Base-by-base conservation (phyloP, 2,797 vertebrate genomes). In the Odontamblyopus lacepedii region DNA sequence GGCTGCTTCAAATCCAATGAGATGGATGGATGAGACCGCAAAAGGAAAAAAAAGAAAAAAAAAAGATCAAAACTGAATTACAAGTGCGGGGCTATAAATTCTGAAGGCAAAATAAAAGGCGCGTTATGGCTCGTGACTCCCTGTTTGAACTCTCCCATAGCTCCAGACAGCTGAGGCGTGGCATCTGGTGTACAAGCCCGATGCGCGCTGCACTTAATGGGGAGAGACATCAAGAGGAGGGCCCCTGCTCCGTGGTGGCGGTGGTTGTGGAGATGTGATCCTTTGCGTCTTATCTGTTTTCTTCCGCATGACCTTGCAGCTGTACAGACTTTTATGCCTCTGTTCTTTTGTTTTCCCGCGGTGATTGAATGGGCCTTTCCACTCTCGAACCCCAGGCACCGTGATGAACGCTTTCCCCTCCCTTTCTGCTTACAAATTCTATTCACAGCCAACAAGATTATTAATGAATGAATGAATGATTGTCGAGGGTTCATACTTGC, bases 331-430 rank as follows among this genome's bases (percentile, higher is more conserved):
- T 90, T 89, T 86, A 88, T 86, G 78, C 81, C 78, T 83, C 81
- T 73, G 71, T 71, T 81, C 73, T 88, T 67, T 89, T 87, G 83
- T 90, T 88, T 85, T 81, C 79, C 51, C 74, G 69, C 26, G 4
- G 56, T 88, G 90, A 91, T 89, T 91, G 87, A 88, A 88, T 85
- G 86, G 82, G 84, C 71, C 77, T 82, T 79, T 87, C 76, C 66
- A 67, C 81, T 84, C 87, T 91, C 88, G 88, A 87, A 85, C 88
- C 87, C 44, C 84, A 75, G 74, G 85, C 78, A 83, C 83, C 79
- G 84, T 91, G 89, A 92, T 91, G 77, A 88, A 92, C 92, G 86
- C 78, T 63, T 87, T 89, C 85, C 81, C 75, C 57, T 74, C 75
- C 77, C 75, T 77, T 90, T 83, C 80, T 84, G 81, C 84, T 85